Percentiles rank a stretch among this genome's conserved stretches.
Conservation (phyloP, 2,113 vertebrate species). For the Otus sunia region DNA sequence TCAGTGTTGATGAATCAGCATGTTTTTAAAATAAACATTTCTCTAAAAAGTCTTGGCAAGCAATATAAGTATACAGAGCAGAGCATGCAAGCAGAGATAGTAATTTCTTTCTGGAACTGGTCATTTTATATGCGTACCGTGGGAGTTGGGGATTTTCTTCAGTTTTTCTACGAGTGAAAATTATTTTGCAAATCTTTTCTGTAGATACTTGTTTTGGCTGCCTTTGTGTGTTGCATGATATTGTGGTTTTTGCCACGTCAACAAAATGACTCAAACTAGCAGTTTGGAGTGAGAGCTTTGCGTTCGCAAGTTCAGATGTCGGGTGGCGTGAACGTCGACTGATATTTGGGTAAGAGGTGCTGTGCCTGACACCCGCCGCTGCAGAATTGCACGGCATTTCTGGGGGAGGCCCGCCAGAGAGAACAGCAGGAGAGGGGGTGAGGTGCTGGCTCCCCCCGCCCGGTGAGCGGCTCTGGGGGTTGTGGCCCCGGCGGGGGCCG, state of each 20-base stretch:
- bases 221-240: not conserved
- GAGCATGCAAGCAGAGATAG: not conserved
- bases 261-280: not conserved
- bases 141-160: constrained; percentile 1
- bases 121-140: not conserved
- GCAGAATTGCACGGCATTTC: accelerated
- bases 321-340: not conserved
- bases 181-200: not conserved
- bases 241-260: not conserved
- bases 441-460: not conserved
- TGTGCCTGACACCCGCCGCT: not conserved
- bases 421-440: accelerated
- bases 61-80: not conserved
- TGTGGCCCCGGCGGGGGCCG: not conserved
- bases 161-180: not conserved
- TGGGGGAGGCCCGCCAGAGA: accelerated
- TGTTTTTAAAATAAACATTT: not conserved
- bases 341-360: accelerated
- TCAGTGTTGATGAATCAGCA: constrained; percentile 10
- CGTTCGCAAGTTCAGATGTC: accelerated
- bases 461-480: accelerated
- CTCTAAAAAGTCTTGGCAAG: not conserved
- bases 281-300: not conserved
- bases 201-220: not conserved
- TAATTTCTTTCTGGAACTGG: not conserved